Percentiles rank a stretch among this genome's conserved stretches.
Conservation (phyloP, 2,888 invertebrate species). For the Macaria liturata region DNA sequence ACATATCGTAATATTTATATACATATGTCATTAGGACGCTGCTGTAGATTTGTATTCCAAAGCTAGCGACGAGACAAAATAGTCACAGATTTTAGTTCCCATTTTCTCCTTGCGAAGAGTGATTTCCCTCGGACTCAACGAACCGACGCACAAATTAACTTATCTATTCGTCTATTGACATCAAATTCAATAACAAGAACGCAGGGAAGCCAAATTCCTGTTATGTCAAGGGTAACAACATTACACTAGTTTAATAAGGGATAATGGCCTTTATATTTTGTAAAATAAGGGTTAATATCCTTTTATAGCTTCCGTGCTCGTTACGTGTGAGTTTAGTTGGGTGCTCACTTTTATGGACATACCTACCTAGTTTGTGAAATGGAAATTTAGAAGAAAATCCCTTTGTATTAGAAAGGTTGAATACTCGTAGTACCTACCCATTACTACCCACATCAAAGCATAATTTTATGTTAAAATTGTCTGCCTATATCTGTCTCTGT, state of each 20-base stretch:
- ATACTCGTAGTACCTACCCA: not conserved
- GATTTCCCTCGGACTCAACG: no score
- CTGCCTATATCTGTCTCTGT: no score
- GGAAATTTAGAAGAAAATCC: not conserved
- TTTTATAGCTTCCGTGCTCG: slow-evolving; percentile 14
- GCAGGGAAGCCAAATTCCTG: slow-evolving; percentile 11
- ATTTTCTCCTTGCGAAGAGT: no score
- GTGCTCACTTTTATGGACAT: not conserved
- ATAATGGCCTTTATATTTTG: slow-evolving; percentile 1
- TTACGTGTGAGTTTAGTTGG: slow-evolving; percentile 3
- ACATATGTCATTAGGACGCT: no score
- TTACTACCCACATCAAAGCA: no score
- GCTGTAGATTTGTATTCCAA: no score
- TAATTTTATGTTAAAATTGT: no score
- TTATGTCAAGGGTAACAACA: slow-evolving; percentile 11
- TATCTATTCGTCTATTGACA: slow-evolving; percentile 5
- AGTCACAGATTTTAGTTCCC: no score
- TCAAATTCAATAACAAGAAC: slow-evolving; percentile 19
- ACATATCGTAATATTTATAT: no score
- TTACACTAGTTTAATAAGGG: slow-evolving; percentile 13
- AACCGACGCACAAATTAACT: slow-evolving; percentile 7
- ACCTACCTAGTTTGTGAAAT: not conserved
- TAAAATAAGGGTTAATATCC: slow-evolving; percentile 7
- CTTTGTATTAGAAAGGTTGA: not conserved
- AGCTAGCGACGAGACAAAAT: no score